These are phyloP conservation scores for Pterobdella sp. DNA, from an alignment of 2,888 invertebrate genomes.

Conservation along the genomic window DNA sequence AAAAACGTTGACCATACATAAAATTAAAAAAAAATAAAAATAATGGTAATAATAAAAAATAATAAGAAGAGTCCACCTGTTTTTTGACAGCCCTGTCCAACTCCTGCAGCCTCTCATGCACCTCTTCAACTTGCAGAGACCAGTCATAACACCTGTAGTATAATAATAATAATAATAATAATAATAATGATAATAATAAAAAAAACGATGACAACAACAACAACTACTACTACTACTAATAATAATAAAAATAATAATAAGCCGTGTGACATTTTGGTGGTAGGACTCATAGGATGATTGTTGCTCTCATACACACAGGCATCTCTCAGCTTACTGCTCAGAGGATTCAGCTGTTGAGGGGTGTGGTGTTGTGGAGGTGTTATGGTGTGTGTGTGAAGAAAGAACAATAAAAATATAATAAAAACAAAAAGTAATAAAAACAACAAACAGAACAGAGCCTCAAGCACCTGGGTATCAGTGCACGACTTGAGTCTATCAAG, in stretches of 20 bases:
- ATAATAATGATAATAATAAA: background rate
- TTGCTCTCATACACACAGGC: slow-evolving; percentile 13
- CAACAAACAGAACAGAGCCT: background rate
- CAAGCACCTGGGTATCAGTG: slow-evolving; percentile 24
- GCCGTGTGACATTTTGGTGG: slow-evolving; percentile 6
- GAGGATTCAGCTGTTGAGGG: background rate
- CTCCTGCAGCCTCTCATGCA: background rate
- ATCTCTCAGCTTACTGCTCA: slow-evolving; percentile 1
- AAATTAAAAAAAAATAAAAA: background rate
- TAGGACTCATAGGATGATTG: background rate
- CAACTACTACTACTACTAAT: background rate
- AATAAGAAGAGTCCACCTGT: slow-evolving; percentile 2
- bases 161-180: background rate
- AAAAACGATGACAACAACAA: background rate
- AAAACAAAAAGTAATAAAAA: background rate
- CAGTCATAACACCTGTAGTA: background rate
- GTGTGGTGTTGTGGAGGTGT: background rate
- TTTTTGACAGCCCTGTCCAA: background rate
- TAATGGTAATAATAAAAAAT: background rate
- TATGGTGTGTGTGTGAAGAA: background rate
- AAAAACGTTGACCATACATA: background rate
- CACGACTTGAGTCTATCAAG: slow-evolving; percentile 57
- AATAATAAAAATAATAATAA: background rate
- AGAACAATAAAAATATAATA: background rate
- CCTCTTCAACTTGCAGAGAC: background rate